A percentile compares a stretch with the other conserved stretches of the same genome.
phyloP scores from a whole-genome alignment of 1,140 invertebrate genomes.

The Brachionus sp. region DNA sequence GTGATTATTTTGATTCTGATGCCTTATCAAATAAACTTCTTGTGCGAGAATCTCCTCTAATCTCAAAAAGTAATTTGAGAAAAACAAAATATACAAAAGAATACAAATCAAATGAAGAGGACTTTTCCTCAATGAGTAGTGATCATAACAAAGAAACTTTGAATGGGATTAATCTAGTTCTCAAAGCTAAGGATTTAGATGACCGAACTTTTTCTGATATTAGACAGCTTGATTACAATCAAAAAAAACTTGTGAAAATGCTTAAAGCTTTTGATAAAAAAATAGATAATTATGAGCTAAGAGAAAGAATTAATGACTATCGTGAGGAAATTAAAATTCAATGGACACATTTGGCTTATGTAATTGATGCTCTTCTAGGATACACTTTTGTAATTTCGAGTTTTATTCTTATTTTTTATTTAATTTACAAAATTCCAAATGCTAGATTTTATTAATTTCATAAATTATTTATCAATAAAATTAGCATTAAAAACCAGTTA shows the following conservation, averaged over 20 bases:
- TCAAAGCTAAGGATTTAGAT: background rate
- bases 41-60: background rate
- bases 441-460: background rate
- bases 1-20: background rate
- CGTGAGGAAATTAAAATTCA: conserved; percentile 42
- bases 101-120: background rate
- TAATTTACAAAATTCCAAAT: conserved; percentile 34
- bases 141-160: background rate
- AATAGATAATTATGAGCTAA: conserved; percentile 1
- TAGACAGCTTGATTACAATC: background rate
- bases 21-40: background rate
- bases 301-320: background rate
- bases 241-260: conserved; percentile 6
- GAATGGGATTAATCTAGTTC: background rate
- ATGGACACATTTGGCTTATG: conserved; percentile 32
- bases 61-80: background rate
- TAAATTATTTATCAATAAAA: too few species aligned
- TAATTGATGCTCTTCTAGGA: conserved; percentile 32
- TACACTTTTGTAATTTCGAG: conserved; percentile 11
- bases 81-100: background rate
- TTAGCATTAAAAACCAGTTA: too few species aligned
- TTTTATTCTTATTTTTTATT: conserved; percentile 3
- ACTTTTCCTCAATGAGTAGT: background rate
- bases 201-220: background rate
- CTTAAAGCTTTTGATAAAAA: conserved; percentile 5